Conservation (phyloP, 2,797 vertebrate genomes). For the Carduelis carduelis region DNA sequence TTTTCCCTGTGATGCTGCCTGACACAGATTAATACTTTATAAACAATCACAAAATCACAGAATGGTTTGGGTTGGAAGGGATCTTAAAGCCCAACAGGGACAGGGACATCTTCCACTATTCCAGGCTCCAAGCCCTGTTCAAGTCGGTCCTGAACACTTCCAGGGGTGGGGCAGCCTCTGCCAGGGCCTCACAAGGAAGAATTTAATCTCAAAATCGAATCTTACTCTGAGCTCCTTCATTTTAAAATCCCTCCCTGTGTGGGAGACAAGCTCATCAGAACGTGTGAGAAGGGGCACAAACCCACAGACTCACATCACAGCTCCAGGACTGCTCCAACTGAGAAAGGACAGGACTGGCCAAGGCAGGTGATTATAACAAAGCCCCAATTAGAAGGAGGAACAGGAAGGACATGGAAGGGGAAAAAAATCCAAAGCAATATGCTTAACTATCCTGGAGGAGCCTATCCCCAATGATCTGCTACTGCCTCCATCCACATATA, state of each 20-base stretch:
- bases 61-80: background rate
- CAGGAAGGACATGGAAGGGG: background rate
- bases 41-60: background rate
- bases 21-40: background rate
- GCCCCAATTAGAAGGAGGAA: background rate
- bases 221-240: background rate
- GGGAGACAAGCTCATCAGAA: background rate
- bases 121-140: background rate
- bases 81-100: background rate
- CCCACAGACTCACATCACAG: background rate
- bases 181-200: background rate
- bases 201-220: background rate
- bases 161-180: background rate
- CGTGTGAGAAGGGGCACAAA: background rate
- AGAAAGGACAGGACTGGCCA: background rate
- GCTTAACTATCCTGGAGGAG: background rate
- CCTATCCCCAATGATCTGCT: accelerated
- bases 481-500: background rate
- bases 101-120: background rate
- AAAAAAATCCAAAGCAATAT: background rate
- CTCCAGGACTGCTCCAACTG: background rate
- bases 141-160: background rate
- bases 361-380: background rate
- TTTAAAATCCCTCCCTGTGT: accelerated
- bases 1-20: background rate